Conservation (phyloP, 2,113 vertebrate species). For the Aplodontia rufa region DNA sequence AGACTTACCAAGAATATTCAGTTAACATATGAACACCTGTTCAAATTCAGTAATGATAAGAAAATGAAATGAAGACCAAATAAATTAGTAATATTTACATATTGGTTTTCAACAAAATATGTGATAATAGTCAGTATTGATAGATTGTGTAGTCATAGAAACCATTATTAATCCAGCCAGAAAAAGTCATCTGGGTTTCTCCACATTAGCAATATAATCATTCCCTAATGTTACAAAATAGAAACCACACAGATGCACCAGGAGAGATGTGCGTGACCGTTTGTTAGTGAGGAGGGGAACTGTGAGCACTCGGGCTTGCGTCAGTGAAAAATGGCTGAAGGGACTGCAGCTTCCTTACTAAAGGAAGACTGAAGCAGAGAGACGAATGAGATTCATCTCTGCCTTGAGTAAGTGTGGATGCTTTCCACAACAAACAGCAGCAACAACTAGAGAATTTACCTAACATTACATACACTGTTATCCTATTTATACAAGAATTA, state of each 20-base stretch:
- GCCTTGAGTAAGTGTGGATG: not conserved
- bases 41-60: no score
- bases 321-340: not conserved
- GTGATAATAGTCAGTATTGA: not conserved
- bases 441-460: not conserved
- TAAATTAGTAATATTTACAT: not conserved
- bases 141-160: not conserved
- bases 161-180: not conserved
- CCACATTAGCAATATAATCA: no score
- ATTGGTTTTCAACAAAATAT: not conserved
- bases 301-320: not conserved
- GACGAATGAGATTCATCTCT: not conserved
- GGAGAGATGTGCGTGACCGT: no score
- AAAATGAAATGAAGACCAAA: no score
- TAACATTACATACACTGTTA: not conserved
- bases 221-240: not conserved
- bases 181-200: no score
- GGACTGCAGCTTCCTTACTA: not conserved
- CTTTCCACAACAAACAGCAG: not conserved
- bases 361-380: not conserved
- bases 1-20: not conserved
- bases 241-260: not conserved
- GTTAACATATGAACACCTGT: no score
- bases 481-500: not conserved
- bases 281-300: not conserved